Evolutionary conservation across 2,888 invertebrate species (phyloP), one percentile per base, ranked within the genome.

Genomic region (Agonopterix subpropinquella): DNA sequence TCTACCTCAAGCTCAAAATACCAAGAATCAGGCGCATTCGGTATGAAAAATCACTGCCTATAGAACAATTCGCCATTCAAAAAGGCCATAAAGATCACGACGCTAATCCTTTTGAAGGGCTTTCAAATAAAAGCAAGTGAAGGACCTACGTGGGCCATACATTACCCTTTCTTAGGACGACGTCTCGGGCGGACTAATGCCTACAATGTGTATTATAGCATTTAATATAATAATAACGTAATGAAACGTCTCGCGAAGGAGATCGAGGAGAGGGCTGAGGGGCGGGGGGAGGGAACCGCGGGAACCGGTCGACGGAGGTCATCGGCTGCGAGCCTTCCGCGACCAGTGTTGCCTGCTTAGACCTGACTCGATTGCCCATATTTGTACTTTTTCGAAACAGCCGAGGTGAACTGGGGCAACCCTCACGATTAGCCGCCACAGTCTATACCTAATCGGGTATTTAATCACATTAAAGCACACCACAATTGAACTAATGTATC

Each of bases 201-300:
- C 76, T 77, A 85, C 87, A 86, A 82, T 83, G 85, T 86, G 84
- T 82, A 86, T 83, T 85, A 86, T 80, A 87, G 82, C 84, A 83
- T 87, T 88, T 87, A 88, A 87, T 88, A 88, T 87, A 86, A 88
- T 88, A 88, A 88, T 88, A 88, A 85, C 81, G 86, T 88, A 88
- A 88, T 88, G 88, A 88, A 88, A 85, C 82, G 84, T 81, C 85
- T 84, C 77, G 75, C 68, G 69, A 61, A 67, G 59, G 61, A 66
- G 53, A 53, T 55, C 53, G 60, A 67, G 59, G 61, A 66, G 53
- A 53, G 56, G 53, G 59, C 61, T 58, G 59, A 53, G 61, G 59
- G 56, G 55, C 57, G 59, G 58, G 60, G 61, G 62, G 64, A 61
- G 65, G 65, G 65, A 60, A 62, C 64, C 69, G 70, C 69, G 68